These are phyloP conservation scores for Choloepus didactylus DNA, from an alignment of 2,797 vertebrate species.

Conservation along the genomic window DNA sequence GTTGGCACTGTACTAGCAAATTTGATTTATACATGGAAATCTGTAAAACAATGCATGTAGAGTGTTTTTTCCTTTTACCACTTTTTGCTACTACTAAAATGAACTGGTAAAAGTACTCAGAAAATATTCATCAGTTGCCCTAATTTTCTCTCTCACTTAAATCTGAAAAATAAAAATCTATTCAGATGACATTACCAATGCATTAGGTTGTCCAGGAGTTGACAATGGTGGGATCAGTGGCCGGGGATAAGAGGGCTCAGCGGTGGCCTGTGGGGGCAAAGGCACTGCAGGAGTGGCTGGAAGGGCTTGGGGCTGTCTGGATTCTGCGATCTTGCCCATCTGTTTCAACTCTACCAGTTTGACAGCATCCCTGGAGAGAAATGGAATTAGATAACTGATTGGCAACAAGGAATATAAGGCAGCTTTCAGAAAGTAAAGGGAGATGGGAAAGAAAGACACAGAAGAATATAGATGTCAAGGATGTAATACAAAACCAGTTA, in stretches of 20 bases:
- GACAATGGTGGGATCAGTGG: slow-evolving; percentile 93
- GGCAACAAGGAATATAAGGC: slow-evolving; percentile 23
- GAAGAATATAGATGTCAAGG: neutral
- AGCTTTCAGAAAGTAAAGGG: neutral
- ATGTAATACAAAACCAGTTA: neutral
- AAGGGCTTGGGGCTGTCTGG: slow-evolving; percentile 80
- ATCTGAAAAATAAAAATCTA: slow-evolving; percentile 35
- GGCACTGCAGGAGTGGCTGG: slow-evolving; percentile 57
- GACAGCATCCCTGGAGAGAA: slow-evolving; percentile 93
- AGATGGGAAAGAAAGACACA: neutral
- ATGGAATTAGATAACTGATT: slow-evolving; percentile 67
- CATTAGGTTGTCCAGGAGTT: slow-evolving; percentile 92
- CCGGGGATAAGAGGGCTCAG: slow-evolving; percentile 86
- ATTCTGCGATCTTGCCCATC: slow-evolving; percentile 78
- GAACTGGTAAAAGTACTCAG: neutral
- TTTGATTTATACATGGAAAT: neutral
- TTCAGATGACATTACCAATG: slow-evolving; percentile 87
- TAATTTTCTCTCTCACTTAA: slow-evolving; percentile 24
- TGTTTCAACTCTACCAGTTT: slow-evolving; percentile 91
- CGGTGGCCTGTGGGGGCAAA: slow-evolving; percentile 37
- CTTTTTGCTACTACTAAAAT: neutral
- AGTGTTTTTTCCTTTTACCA: neutral
- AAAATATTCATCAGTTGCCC: neutral
- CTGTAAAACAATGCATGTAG: neutral
- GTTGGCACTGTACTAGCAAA: neutral